Evolutionary conservation across 2,888 invertebrate species (phyloP), one percentile per base, ranked within the genome.

Genomic region (Limnephilus marmoratus): DNA sequence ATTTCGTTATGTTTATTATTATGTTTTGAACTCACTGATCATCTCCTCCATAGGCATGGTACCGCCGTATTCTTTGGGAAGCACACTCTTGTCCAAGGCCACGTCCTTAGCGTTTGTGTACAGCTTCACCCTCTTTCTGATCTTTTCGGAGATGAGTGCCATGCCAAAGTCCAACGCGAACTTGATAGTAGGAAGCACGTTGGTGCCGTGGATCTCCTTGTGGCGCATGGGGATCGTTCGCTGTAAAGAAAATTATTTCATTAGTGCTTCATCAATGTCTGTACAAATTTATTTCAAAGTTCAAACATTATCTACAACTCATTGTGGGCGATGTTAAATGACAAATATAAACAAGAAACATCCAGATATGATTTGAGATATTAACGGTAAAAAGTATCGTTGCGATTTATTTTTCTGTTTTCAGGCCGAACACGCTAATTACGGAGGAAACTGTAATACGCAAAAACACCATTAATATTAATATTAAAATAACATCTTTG

Each of bases 61-160:
- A 13, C 98, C 98, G 7, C 98, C 98, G 94, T 98, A 98, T 94
- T 98, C 98, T 94, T 97, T 97, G 0, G 98, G 98, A 91, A 98
- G 95, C 93, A 98, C 95, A 91, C 95, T 96, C 93, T 96, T 95
- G 94, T 97, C 97, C 93, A 98, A 96, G 94, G 96, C 95, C 2
- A 97, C 96, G 11, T 97, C 97, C 0, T 97, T 97, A 12, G 97
- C 94, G 81, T 96, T 96, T 18, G 97, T 97, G 95, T 97, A 97
- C 68, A 98, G 96, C 93, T 96, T 96, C 45, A 98, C 97, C 89
- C 98, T 96, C 94, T 97, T 97, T 93, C 97, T 97, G 90, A 98
- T 97, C 95, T 98, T 98, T 41, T 98, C 97, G 0, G 98, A 98
- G 94, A 98, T 97, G 94, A 98, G 96, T 0, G 97, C 97, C 96